Evolutionary conservation across 1,140 invertebrate species (phyloP).

Genomic region (Neoseiulus cucumeris): DNA sequence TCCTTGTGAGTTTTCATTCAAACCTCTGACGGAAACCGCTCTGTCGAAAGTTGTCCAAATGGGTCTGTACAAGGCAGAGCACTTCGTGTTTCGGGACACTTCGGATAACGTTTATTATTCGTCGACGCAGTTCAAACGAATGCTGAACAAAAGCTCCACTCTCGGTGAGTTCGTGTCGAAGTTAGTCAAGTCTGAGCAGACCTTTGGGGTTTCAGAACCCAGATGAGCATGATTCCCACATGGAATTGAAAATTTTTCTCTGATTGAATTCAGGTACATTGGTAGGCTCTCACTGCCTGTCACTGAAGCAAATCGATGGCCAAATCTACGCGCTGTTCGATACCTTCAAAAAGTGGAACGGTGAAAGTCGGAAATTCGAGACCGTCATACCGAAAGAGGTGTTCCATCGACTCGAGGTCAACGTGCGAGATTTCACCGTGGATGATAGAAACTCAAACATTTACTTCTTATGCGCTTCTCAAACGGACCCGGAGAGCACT

Average conservation of each 20-base stretch:
- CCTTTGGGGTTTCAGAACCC: no score
- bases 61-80: not conserved
- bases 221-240: no score
- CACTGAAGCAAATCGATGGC: not conserved
- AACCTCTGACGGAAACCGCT: not conserved
- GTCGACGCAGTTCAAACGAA: not conserved
- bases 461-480: not conserved
- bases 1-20: not conserved
- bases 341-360: not conserved
- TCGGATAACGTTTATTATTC: not conserved
- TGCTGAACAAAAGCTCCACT: not conserved
- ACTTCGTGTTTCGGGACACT: not conserved
- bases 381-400: not conserved
- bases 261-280: not conserved
- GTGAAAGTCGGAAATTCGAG: not conserved
- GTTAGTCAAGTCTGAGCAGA: no score
- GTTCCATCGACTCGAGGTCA: not conserved
- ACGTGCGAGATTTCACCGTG: not conserved
- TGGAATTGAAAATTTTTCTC: no score
- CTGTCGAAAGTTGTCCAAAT: not conserved
- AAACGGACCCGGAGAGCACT: not conserved
- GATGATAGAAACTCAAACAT: not conserved
- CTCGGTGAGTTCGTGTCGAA: no score
- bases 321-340: not conserved
- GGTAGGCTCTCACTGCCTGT: not conserved